Base-by-base conservation (phyloP, 2,888 invertebrate species). In the Barypeithes pellucidus region DNA sequence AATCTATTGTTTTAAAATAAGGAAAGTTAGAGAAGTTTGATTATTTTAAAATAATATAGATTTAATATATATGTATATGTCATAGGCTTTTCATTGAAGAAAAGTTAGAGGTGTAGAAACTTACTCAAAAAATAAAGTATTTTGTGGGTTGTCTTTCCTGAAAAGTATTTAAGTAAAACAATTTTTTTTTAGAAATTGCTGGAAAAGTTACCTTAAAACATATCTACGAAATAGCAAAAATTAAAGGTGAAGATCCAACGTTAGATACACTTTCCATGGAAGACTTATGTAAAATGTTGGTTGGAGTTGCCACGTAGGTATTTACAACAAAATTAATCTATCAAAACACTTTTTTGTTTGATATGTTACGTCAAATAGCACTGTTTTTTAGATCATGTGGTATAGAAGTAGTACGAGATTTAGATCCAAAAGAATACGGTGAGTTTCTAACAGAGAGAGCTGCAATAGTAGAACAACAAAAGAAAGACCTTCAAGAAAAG, bases 201-300 rank as follows among this genome's bases (percentile, higher is more conserved):
- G 99, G 99, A 0, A 96, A 93, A 88, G 90, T 99, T 69, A 95
- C 97, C 0, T 82, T 95, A 0, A 99, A 97, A 85, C 99, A 99
- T 86, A 86, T 99, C 12, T 99, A 98, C 86, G 99, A 99, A 90
- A 99, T 99, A 83, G 99, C 99, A 0, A 90, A 92, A 85, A 94
- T 99, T n/a, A 99, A 99, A 87, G 89, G 91, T n/a, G 88, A 93
- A 83, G 98, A 99, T 86, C 94, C 95, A 3, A 87, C 92, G 0
- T 84, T 92, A 22, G 90, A 91, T 80, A 89, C 91, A 80, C 86
- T 87, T 76, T 83, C 88, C 9, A 80, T 94, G 75, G 82, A 95
- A 86, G 90, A 93, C 82, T 89, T 98, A 81, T 97, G 97, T 83
- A 88, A 89, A 77, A 91, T 92, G 90, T 82, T 98, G 9, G 90